Percentiles rank a stretch among this genome's conserved stretches.
These are phyloP conservation scores for Sander vitreus DNA, from an alignment of 2,113 vertebrate species.

Conservation along the genomic window DNA sequence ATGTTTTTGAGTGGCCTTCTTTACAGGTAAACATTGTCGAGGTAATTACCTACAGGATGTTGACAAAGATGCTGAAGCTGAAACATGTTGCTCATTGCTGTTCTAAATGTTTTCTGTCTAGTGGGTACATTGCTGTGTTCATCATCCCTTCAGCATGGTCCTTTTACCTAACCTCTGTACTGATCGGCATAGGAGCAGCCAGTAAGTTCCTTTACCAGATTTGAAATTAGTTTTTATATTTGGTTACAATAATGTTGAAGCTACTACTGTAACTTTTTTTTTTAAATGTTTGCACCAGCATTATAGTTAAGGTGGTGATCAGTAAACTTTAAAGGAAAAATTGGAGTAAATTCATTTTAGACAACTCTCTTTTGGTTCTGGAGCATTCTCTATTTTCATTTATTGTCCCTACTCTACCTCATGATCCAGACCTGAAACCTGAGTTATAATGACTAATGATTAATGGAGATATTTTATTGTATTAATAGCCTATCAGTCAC, in stretches of 20 bases:
- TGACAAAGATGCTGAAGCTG: not conserved
- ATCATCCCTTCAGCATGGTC: slow-evolving; percentile 92
- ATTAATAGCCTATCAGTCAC: not conserved
- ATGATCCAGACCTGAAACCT: not conserved
- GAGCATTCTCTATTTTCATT: not conserved
- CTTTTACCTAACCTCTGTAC: slow-evolving; percentile 95
- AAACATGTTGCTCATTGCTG: not conserved
- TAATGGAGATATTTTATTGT: not conserved
- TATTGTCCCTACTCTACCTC: not conserved
- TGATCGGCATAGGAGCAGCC: slow-evolving; percentile 95
- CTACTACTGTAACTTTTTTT: not conserved
- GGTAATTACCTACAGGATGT: not conserved
- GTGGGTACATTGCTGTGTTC: slow-evolving; percentile 94
- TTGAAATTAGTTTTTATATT: not conserved
- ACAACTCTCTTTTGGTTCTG: not conserved
- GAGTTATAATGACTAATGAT: not conserved
- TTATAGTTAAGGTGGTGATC: not conserved
- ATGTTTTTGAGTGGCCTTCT: slow-evolving; percentile 96
- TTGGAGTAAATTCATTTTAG: not conserved
- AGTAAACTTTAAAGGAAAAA: not conserved
- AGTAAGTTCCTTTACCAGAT: slow-evolving; percentile 83
- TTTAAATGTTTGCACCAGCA: not conserved
- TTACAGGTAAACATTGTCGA: slow-evolving; percentile 87
- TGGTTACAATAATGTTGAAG: not conserved
- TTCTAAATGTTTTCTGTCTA: slow-evolving; percentile 38